Percentiles rank a stretch among this genome's conserved stretches.
Conservation (phyloP, 1,140 invertebrate genomes). For the Helicoverpa zea region DNA sequence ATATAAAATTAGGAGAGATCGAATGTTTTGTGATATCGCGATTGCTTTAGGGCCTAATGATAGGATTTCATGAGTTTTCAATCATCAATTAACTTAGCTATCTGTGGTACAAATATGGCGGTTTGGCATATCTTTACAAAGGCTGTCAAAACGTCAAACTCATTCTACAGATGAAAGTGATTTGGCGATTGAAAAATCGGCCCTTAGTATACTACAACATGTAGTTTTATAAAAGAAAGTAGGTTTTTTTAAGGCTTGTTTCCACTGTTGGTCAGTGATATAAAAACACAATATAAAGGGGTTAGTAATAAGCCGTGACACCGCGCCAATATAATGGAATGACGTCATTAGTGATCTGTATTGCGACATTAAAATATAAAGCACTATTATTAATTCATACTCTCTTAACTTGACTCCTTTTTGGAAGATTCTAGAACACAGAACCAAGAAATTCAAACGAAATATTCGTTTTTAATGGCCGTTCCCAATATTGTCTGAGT, state of each 20-base stretch:
- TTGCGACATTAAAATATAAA: conserved; percentile 5
- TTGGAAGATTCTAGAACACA: not conserved
- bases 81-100: no score
- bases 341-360: not conserved
- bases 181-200: no score
- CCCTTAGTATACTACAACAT: not conserved
- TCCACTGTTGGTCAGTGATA: not conserved
- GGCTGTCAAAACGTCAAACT: no score
- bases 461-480: no score
- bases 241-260: not conserved
- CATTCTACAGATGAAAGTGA: no score
- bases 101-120: no score
- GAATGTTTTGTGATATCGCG: conserved; percentile 22
- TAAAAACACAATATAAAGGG: not conserved
- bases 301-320: conserved; percentile 12
- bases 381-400: not conserved
- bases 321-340: not conserved
- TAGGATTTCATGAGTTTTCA: not conserved
- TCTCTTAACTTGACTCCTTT: not conserved
- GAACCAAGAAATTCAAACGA: not conserved
- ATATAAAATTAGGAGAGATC: conserved; percentile 36
- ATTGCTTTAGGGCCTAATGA: not conserved
- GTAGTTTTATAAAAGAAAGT: conserved; percentile 3
- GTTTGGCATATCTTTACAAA: no score
- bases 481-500: no score